Evolutionary conservation across 1,140 invertebrate species (phyloP), one percentile per base, ranked within the genome.

Genomic region (Drosophila burlai): DNA sequence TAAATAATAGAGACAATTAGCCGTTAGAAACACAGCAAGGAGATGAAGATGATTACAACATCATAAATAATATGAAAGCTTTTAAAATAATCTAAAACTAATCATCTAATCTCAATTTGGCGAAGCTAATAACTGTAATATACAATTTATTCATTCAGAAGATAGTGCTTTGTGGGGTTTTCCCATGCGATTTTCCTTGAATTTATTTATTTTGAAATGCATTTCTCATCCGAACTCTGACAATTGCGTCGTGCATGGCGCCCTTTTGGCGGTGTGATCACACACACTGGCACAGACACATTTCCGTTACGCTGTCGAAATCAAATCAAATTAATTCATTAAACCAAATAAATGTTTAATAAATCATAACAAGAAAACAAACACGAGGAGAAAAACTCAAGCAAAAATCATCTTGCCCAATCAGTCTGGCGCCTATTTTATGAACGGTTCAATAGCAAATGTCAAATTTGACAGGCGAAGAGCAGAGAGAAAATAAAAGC

Each of bases 321-420:
- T 81, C 57, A 84, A 84, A 89, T 84, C 81, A 89, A 81, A 89
- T 90, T 89, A 89, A 89, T 89, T 89, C 84, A 89, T 89, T 83
- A 84, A 80, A 67, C 78, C 74, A 89, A 89, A 82, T 89, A 73
- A 89, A 89, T 89, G 78, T 89, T 81, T 79, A 81, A 89, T 89
- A 90, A 89, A 89, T 89, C 69, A 89, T 75, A 81, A 71, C 66
- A 84, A 71, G 77, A 80, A 87, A 80, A 86, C 42, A 34, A 45
- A 50, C 24, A 21, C 29, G 29, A 31, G 31, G 18, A 40, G 34
- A 63, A 68, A 76, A 68, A 68, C 42, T 54, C 54, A 9, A 36
- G 58, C 45, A 43, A 57, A 77, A 62, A 61, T 61, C 66, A 72
- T 49, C 64, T 61, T 71, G 43, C 52, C 83, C 77, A 80, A 86